These are phyloP conservation scores for Orchestes rusci DNA, from an alignment of 2,888 invertebrate genomes.

Conservation along the genomic window DNA sequence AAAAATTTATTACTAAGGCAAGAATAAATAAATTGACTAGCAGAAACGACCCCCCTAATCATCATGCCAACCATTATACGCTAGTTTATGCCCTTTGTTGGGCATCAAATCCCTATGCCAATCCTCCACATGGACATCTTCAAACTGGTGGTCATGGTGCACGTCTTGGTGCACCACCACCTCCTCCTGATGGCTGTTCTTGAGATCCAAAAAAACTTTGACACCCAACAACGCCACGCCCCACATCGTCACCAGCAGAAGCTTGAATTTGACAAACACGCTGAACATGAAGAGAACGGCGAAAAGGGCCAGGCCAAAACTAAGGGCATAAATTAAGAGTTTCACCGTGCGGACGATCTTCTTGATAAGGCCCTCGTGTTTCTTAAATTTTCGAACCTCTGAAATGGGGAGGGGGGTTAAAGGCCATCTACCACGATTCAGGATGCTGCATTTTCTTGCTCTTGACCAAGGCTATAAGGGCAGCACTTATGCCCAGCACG, in stretches of 20 bases:
- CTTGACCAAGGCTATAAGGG: too few species aligned
- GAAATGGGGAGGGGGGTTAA: too few species aligned
- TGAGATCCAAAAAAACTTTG: constrained; percentile 15
- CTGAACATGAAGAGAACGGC: constrained; percentile 63
- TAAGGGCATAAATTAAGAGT: constrained; percentile 53
- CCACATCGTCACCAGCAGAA: constrained; percentile 53
- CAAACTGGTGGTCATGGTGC: constrained; percentile 26
- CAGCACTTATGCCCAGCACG: constrained; percentile 8
- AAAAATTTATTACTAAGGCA: too few species aligned
- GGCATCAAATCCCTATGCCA: constrained; percentile 27
- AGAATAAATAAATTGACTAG: too few species aligned
- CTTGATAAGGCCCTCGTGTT: constrained; percentile 58
- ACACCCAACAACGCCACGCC: constrained; percentile 20
- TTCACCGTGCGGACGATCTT: constrained; percentile 51
- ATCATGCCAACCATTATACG: too few species aligned
- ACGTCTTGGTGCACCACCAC: constrained; percentile 23
- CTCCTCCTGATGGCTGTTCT: constrained; percentile 4
- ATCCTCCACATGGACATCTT: constrained; percentile 14
- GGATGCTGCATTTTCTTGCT: too few species aligned
- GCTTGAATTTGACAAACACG: constrained; percentile 66
- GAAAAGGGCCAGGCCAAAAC: constrained; percentile 63
- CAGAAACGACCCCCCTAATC: too few species aligned
- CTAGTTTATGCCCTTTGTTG: constrained; percentile 33
- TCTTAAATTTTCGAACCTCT: constrained; percentile 25
- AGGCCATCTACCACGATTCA: too few species aligned